A percentile compares a stretch with the other conserved stretches of the same genome.
Conservation (phyloP, 2,797 vertebrate species). For the Semotilus atromaculatus region DNA sequence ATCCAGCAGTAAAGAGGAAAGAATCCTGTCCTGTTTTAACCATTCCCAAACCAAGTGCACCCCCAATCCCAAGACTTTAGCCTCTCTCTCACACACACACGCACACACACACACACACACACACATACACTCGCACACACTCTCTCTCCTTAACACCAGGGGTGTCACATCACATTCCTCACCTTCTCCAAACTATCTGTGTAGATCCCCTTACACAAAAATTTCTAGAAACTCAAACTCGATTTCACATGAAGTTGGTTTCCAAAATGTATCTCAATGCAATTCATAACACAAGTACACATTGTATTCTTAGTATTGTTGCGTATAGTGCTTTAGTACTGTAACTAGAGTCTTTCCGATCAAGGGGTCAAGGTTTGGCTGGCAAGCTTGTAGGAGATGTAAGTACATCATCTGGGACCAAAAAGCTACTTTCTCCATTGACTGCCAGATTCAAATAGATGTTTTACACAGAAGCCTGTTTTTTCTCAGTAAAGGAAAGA, state of each 20-base stretch:
- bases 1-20: slow-evolving; percentile 38
- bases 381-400: not conserved
- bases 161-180: not conserved
- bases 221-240: not conserved
- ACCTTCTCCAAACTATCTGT: slow-evolving; percentile 18
- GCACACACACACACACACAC: not conserved
- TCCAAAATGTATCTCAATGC: not conserved
- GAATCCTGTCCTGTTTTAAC: slow-evolving; percentile 53
- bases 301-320: not conserved
- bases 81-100: not conserved
- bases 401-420: not conserved
- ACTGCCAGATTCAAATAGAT: not conserved
- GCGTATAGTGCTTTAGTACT: not conserved
- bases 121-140: too few relatives aligned
- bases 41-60: slow-evolving; percentile 45
- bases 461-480: not conserved
- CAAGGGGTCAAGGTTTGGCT: not conserved
- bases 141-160: not conserved
- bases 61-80: not conserved
- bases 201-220: not conserved
- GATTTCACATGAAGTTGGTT: not conserved
- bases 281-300: slow-evolving; percentile 6
- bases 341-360: not conserved
- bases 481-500: not conserved
- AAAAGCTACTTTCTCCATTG: not conserved